These are phyloP conservation scores for Vanacampus margaritifer DNA, from an alignment of 2,113 vertebrate species.

Conservation along the genomic window DNA sequence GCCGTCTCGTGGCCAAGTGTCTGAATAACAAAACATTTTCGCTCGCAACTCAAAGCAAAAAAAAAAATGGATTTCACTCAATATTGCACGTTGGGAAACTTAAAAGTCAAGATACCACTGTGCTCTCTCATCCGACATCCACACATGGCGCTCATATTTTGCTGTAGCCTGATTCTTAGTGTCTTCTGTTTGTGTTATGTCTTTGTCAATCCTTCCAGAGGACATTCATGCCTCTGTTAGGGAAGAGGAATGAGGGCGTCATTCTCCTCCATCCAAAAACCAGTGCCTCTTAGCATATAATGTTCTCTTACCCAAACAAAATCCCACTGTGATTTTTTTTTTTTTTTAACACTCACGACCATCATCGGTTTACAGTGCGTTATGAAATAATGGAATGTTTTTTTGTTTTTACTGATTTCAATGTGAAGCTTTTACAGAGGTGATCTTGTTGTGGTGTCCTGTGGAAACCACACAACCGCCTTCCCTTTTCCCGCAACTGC, in stretches of 20 bases:
- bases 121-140: background rate
- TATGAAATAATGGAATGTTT: slow-evolving; percentile 48
- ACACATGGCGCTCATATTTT: background rate
- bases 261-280: slow-evolving; percentile 25
- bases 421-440: slow-evolving; percentile 45
- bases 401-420: slow-evolving; percentile 30
- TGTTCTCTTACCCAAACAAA: slow-evolving; percentile 45
- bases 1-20: no score
- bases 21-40: no score
- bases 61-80: no score
- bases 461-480: slow-evolving; percentile 47
- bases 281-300: slow-evolving; percentile 64
- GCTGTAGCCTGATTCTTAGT: background rate
- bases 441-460: slow-evolving; percentile 35
- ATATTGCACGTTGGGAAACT: background rate
- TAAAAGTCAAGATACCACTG: background rate
- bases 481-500: slow-evolving; percentile 36
- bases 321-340: slow-evolving; percentile 47
- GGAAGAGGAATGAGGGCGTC: slow-evolving; percentile 24
- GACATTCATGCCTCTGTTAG: slow-evolving; percentile 22
- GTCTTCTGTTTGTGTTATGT: slow-evolving; percentile 31
- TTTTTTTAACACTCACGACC: background rate
- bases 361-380: background rate
- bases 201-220: slow-evolving; percentile 15
- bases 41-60: no score